These are phyloP conservation scores for Cinclus cinclus DNA, from an alignment of 2,113 vertebrate species.

Conservation along the genomic window DNA sequence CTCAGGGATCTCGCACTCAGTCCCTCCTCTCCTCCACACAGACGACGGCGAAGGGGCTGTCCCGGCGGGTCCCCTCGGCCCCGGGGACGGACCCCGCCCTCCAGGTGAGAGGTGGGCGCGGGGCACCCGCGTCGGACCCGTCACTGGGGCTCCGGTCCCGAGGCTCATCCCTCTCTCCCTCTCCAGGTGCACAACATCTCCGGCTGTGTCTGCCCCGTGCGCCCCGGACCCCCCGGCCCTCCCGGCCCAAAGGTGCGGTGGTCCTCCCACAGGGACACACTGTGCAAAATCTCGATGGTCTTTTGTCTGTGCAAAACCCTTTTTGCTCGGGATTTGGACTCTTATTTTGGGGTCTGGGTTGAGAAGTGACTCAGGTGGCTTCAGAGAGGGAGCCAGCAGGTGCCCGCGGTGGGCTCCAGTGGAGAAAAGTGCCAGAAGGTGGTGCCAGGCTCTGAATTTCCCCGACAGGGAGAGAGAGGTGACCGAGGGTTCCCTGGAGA, in stretches of 20 bases:
- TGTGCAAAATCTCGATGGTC: not conserved
- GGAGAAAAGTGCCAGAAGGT: not conserved
- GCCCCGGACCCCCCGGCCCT: conserved; percentile 7
- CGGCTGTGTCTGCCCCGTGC: conserved; percentile 36
- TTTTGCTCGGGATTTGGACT: not conserved
- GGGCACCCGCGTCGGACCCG: accelerated
- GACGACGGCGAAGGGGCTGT: not conserved
- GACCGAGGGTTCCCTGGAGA: conserved; percentile 49
- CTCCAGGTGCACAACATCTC: conserved; percentile 32
- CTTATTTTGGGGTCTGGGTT: not conserved
- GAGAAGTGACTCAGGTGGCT: not conserved
- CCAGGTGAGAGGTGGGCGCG: not conserved
- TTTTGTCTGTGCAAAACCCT: not conserved
- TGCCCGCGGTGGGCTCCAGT: accelerated
- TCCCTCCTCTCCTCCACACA: not conserved
- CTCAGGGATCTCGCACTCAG: not conserved
- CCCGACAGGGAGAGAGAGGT: conserved; percentile 58
- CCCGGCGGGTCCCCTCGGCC: not conserved
- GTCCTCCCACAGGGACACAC: accelerated
- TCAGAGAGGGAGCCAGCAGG: not conserved
- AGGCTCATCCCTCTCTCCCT: not conserved
- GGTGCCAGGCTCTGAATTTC: not conserved
- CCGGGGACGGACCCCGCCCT: not conserved
- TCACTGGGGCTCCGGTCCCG: accelerated
- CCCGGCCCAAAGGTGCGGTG: conserved; percentile 43